A percentile compares a stretch with the other conserved stretches of the same genome.
Evolutionary conservation across 2,797 vertebrate genomes (phyloP).

Genomic region (Tokudaia tokunoshimensis): DNA sequence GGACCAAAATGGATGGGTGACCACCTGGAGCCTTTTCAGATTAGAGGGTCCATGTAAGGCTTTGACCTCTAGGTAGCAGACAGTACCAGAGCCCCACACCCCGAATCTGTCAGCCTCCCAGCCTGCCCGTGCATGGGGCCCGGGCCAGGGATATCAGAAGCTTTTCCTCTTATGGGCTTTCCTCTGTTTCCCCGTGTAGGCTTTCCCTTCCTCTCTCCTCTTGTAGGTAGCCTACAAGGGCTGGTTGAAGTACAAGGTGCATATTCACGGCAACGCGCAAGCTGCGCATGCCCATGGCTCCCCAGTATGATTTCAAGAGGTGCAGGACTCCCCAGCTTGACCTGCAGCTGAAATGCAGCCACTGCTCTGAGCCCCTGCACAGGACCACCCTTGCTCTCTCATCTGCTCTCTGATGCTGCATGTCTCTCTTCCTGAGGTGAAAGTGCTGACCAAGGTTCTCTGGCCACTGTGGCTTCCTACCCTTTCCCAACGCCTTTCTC

Average conservation of each 20-base stretch:
- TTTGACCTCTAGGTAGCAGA: neutral
- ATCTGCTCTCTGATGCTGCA: neutral
- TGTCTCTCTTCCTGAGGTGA: neutral
- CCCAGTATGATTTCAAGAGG: neutral
- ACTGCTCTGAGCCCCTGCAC: neutral
- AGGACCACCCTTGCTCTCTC: neutral
- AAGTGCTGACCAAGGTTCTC: neutral
- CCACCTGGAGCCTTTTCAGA: neutral
- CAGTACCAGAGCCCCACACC: neutral
- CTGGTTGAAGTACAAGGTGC: fast-evolving
- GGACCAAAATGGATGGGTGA: neutral
- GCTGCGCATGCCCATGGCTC: fast-evolving
- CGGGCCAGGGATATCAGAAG: neutral
- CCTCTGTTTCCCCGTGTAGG: neutral
- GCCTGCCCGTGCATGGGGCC: neutral
- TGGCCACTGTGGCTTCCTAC: fast-evolving
- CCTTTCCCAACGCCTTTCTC: neutral
- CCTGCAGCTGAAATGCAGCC: neutral
- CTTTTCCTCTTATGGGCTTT: neutral
- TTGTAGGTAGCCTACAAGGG: neutral
- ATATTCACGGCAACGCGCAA: too few relatives aligned
- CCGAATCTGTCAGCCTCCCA: neutral
- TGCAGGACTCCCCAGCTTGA: neutral
- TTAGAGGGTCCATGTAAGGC: neutral
- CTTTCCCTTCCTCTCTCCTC: neutral